Evolutionary conservation across 1,140 invertebrate species (phyloP).

Genomic region (Bemisia tabaci): DNA sequence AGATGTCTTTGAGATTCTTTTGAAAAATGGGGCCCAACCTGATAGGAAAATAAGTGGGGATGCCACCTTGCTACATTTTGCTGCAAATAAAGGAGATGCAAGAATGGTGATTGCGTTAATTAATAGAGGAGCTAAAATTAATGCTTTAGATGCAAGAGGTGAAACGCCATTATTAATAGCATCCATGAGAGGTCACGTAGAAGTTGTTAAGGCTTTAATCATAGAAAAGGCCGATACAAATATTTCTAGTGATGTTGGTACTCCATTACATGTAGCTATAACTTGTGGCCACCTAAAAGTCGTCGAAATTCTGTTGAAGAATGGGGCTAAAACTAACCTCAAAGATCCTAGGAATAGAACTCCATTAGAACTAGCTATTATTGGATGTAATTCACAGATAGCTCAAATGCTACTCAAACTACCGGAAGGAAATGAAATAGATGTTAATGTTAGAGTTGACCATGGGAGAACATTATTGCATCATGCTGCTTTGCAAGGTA

Average conservation of each 20-base stretch:
- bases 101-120: slow-evolving; percentile 4
- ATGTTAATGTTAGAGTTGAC: too few species aligned
- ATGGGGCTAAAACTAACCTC: slow-evolving; percentile 24
- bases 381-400: slow-evolving; percentile 31
- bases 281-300: slow-evolving; percentile 30
- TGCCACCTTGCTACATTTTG: slow-evolving; percentile 31
- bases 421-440: too few species aligned
- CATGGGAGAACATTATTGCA: too few species aligned
- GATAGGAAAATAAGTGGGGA: slow-evolving; percentile 54
- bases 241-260: not conserved
- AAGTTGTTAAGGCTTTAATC: not conserved
- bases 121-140: slow-evolving; percentile 6
- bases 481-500: too few species aligned
- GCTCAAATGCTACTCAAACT: too few species aligned
- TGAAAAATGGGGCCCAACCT: slow-evolving; percentile 49
- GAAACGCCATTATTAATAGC: slow-evolving; percentile 85
- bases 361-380: slow-evolving; percentile 44
- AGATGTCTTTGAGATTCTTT: slow-evolving; percentile 48
- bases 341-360: too few species aligned
- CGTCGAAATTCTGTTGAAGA: slow-evolving; percentile 28
- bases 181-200: slow-evolving; percentile 46
- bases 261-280: slow-evolving; percentile 33
- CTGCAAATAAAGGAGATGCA: slow-evolving; percentile 10
- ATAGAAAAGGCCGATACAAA: slow-evolving; percentile 5
- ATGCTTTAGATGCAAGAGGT: not conserved